A percentile compares a stretch with the other conserved stretches of the same genome.
Conservation (phyloP, 2,797 vertebrate species). For the Eremophila alpestris region DNA sequence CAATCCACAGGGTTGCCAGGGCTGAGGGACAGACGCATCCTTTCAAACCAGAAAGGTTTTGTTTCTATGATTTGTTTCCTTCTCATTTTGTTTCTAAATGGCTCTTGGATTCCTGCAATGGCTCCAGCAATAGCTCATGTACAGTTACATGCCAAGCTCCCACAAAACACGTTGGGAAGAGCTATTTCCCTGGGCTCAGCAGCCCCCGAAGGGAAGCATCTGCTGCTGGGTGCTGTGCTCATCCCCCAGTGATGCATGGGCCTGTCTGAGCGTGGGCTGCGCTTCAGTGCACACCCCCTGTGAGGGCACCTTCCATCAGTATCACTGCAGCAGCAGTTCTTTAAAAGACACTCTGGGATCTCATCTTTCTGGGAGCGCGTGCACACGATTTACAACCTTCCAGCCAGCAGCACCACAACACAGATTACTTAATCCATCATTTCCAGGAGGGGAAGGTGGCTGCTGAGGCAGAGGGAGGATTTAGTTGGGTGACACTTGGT, state of each 20-base stretch:
- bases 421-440: constrained; percentile 39
- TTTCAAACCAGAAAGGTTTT: background rate
- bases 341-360: background rate
- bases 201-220: background rate
- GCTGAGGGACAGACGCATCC: background rate
- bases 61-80: background rate
- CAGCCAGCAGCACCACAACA: background rate
- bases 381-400: background rate
- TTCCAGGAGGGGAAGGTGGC: background rate
- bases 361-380: background rate
- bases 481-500: background rate
- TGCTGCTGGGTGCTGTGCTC: background rate
- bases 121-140: background rate
- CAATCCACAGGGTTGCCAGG: rapidly evolving
- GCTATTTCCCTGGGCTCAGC: constrained; percentile 5
- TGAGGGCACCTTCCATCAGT: background rate
- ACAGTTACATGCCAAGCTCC: background rate
- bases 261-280: background rate
- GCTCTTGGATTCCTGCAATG: background rate
- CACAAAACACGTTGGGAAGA: background rate
- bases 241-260: constrained; percentile 6
- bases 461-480: background rate
- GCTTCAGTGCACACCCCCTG: background rate
- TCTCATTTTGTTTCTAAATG: constrained; percentile 23
- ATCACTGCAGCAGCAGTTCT: background rate